These are phyloP conservation scores for Eulithis prunata DNA, from an alignment of 2,888 invertebrate genomes.

Conservation along the genomic window DNA sequence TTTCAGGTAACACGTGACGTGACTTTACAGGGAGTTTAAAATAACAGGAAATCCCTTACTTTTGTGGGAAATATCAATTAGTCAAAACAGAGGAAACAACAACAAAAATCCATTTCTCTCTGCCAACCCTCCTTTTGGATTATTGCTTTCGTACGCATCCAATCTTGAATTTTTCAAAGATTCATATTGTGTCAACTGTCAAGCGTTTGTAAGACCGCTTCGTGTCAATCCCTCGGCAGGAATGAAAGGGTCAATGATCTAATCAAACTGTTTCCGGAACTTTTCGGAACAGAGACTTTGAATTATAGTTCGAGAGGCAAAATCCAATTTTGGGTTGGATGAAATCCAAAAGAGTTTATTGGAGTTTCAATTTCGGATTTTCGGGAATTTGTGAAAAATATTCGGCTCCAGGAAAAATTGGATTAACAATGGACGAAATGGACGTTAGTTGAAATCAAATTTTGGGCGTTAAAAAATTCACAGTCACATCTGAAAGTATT, in stretches of 20 bases:
- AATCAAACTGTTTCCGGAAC: slow-evolving; percentile 35
- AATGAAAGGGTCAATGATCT: slow-evolving; percentile 51
- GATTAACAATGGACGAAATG: slow-evolving; percentile 13
- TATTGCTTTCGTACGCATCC: slow-evolving; percentile 27
- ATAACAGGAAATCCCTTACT: not conserved
- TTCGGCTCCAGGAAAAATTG: slow-evolving; percentile 11
- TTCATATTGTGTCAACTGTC: slow-evolving; percentile 44
- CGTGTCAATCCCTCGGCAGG: slow-evolving; percentile 28
- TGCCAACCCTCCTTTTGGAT: slow-evolving; percentile 33
- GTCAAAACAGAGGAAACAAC: slow-evolving; percentile 9
- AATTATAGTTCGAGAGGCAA: slow-evolving; percentile 25
- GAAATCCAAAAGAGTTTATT: slow-evolving; percentile 30
- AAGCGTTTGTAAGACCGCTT: slow-evolving; percentile 38
- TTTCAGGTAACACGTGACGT: slow-evolving; percentile 3
- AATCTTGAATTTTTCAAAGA: slow-evolving; percentile 14
- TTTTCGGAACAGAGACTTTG: slow-evolving; percentile 24
- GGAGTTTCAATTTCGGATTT: slow-evolving; percentile 18
- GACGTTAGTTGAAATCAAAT: slow-evolving; percentile 4
- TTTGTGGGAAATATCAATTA: not conserved
- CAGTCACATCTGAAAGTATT: not conserved
- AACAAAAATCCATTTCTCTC: slow-evolving; percentile 13
- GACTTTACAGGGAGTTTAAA: not conserved
- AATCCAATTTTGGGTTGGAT: slow-evolving; percentile 34
- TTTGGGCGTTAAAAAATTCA: slow-evolving; percentile 2
- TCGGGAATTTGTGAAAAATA: slow-evolving; percentile 16